These are phyloP conservation scores for Anser cygnoides DNA, from an alignment of 2,113 vertebrate genomes.

Conservation along the genomic window DNA sequence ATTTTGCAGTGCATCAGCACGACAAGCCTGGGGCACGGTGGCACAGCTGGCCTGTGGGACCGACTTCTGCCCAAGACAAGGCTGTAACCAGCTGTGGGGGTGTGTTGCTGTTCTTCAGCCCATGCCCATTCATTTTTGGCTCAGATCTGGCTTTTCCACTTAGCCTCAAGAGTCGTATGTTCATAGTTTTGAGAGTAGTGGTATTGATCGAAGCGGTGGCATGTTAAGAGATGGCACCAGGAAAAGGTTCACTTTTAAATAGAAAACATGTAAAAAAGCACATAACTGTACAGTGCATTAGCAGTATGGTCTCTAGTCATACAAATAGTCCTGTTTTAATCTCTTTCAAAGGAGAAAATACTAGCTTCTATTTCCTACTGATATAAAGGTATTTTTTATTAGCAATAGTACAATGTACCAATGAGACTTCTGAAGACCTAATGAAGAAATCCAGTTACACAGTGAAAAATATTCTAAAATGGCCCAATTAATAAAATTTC, in stretches of 20 bases:
- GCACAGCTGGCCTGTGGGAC: background rate
- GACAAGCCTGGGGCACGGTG: no score
- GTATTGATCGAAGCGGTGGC: background rate
- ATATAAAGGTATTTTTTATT: background rate
- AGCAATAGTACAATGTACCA: background rate
- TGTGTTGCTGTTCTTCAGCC: background rate
- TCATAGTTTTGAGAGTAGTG: background rate
- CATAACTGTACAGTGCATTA: background rate
- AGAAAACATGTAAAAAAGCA: background rate
- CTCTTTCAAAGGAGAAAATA: background rate
- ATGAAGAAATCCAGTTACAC: background rate
- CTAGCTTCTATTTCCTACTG: background rate
- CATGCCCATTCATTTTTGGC: fast-evolving
- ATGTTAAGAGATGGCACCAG: background rate
- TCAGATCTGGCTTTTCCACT: background rate
- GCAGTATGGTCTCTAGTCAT: background rate
- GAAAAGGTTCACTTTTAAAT: background rate
- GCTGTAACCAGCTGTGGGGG: fast-evolving
- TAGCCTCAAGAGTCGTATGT: background rate
- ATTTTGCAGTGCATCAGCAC: background rate
- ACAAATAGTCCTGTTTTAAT: fast-evolving
- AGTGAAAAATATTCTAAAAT: background rate
- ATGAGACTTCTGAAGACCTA: background rate
- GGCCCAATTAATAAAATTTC: background rate
- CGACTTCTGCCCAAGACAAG: background rate